Evolutionary conservation across 2,888 invertebrate species (phyloP), one percentile per base, ranked within the genome.

Genomic region (Scelioninae gen. 1): DNA sequence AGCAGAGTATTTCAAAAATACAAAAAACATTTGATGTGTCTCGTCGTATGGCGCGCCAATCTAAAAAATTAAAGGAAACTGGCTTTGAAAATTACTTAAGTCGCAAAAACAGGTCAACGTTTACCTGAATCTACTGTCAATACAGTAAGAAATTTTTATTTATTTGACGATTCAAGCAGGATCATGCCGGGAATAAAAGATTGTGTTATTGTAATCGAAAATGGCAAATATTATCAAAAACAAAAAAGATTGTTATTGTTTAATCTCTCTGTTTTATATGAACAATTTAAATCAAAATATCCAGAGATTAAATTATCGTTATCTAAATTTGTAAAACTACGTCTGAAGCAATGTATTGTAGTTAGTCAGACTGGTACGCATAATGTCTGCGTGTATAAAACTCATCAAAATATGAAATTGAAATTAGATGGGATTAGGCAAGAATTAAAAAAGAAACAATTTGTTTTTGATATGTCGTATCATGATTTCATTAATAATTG

Each of bases 101-200:
- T 5, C 34, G 6, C 5, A 34, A 34, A 34, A 5, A 34, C n/a
- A 34, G 34, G 9, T 34, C 34, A 9, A 7, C 34, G 34, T 34
- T 34, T 34, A 34, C 34, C 9, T 34, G 34, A 5, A 34, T 34
- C 34, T 34, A 34, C 34, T 7, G 34, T 34, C 34, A 9, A 34
- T 7, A 34, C 5, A 34, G 34, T 34, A 34, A 5, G 9, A 34
- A 7, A 7, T 34, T 34, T 34, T 34, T 9, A 7, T 34, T 9
- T 34, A 7, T 34, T 53, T 1, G 56, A 78, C 45, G 58, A 58
- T 10, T 43, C 38, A 1, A 75, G 66, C n/a, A 16, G 75, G 9
- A 45, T 63, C 13, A 63, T 71, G 71, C 65, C 69, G 1, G 78
- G 71, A 13, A 56, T 32, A 10, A 78, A 71, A 29, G 58, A 78